Evolutionary conservation across 2,797 vertebrate species (phyloP), one percentile per base, ranked within the genome.

Genomic region (Smutsia gigantea): DNA sequence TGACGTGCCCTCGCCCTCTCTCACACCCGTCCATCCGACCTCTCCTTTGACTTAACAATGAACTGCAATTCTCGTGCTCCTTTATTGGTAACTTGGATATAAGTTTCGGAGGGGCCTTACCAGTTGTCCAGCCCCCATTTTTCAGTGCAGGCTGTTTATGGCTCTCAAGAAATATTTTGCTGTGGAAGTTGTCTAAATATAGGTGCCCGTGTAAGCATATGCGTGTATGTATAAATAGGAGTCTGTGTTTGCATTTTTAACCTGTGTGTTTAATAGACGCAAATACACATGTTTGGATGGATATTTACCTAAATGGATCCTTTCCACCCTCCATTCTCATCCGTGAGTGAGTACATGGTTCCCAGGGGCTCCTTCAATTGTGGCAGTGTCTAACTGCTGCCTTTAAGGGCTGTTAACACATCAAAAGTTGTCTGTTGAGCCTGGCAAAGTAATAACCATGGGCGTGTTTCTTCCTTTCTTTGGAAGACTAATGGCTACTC

Each of bases 401-500:
- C 86, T 92, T 79, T n/a, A 75, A 96, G 78, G 72, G 69, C 71
- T 74, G 42, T 74, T 51, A 69, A 18, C 31, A 1, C 85, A 61
- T 96, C 86, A 51, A n/a, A 89, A 34, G 72, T 83, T 96, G 69
- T 92, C 83, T 59, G 86, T 81, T 14, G 69, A 85, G 84, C 64
- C 69, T 63, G 87, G 75, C n/a, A 66, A 84, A 93, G 55, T 68
- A 72, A 71, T 94, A 85, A 75, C 87, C 0, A 11, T 95, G 93
- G 93, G 90, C 0, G 27, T 83, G 57, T 87, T 95, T 85, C 89
- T 92, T 81, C 93, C 85, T 84, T 90, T 87, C 83, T 94, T 75
- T 13, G 6, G 77, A 87, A 95, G 92, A 83, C 92, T 64, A 53
- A 91, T 77, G 93, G 61, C 69, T 68, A 19, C 77, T 95, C 53